Evolutionary conservation across 2,888 invertebrate genomes (phyloP).

Genomic region (Julus scanicus): DNA sequence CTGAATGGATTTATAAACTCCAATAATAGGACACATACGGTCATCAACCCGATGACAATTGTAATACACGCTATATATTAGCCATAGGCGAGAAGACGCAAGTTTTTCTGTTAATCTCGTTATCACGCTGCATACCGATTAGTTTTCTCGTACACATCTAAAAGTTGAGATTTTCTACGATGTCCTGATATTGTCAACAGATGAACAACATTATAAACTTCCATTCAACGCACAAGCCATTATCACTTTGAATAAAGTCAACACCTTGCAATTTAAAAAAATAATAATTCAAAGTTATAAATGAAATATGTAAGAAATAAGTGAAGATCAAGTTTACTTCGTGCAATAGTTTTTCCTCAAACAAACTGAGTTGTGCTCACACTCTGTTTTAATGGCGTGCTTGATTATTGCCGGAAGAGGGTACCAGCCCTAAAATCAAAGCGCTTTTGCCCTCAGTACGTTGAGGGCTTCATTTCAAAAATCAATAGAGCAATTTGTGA

Average conservation of each 20-base stretch:
- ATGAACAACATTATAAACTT: no score
- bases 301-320: no score
- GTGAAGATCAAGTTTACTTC: no score
- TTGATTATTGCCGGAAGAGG: neutral
- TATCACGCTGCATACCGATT: neutral
- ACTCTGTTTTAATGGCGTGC: neutral
- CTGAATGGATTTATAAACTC: slow-evolving; percentile 17
- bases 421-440: neutral
- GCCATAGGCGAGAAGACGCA: neutral
- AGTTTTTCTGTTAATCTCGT: slow-evolving; percentile 24
- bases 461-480: neutral
- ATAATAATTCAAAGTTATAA: no score
- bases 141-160: neutral
- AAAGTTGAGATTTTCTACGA: neutral
- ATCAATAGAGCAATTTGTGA: slow-evolving; percentile 35
- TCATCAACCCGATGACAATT: slow-evolving; percentile 22
- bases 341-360: no score
- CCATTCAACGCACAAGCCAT: no score
- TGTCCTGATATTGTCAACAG: no score
- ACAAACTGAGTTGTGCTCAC: neutral
- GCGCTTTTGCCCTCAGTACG: neutral
- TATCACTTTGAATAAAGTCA: no score
- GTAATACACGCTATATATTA: slow-evolving; percentile 24
- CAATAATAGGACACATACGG: slow-evolving; percentile 33
- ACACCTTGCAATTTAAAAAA: neutral